Evolutionary conservation across 2,113 vertebrate genomes (phyloP).

Genomic region (Corythaeola cristata): DNA sequence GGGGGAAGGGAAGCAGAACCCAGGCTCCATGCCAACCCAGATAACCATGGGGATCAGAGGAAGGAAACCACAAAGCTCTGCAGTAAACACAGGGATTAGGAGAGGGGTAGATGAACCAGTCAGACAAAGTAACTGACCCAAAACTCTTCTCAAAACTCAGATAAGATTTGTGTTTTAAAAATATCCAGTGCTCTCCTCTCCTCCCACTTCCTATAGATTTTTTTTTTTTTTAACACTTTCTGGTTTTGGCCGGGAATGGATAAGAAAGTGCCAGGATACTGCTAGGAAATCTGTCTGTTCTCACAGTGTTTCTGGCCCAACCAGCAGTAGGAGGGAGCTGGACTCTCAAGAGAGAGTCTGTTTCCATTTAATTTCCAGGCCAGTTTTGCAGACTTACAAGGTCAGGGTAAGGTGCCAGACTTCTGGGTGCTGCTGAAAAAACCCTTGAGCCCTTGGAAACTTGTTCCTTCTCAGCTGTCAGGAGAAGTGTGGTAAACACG

Average conservation of each 20-base stretch:
- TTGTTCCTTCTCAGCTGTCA: not conserved
- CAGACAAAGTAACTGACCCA: constrained; percentile 12
- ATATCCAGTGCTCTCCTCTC: not conserved
- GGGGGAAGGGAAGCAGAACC: not conserved
- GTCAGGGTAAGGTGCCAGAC: constrained; percentile 56
- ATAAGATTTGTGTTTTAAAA: constrained; percentile 24
- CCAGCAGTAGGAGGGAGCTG: constrained; percentile 14
- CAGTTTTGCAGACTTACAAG: constrained; percentile 34
- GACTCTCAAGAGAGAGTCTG: constrained; percentile 20
- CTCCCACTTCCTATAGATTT: not conserved
- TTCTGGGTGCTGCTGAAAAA: constrained; percentile 56
- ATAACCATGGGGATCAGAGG: constrained; percentile 19
- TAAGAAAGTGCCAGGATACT: constrained; percentile 26
- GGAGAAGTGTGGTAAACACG: not conserved
- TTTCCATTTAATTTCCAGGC: constrained; percentile 50
- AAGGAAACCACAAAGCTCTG: constrained; percentile 50
- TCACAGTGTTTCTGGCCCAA: constrained; percentile 40
- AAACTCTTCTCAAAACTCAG: not conserved
- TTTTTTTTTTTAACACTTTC: not conserved
- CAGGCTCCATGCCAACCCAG: not conserved
- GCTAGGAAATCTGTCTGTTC: constrained; percentile 42
- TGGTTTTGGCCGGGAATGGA: not conserved
- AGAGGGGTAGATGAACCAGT: not conserved
- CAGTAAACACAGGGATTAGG: constrained; percentile 28
- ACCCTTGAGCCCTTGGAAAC: not conserved